Evolutionary conservation across 1,140 invertebrate genomes (phyloP), one percentile per base, ranked within the genome.

Genomic region (Aphelenchoides avenae): DNA sequence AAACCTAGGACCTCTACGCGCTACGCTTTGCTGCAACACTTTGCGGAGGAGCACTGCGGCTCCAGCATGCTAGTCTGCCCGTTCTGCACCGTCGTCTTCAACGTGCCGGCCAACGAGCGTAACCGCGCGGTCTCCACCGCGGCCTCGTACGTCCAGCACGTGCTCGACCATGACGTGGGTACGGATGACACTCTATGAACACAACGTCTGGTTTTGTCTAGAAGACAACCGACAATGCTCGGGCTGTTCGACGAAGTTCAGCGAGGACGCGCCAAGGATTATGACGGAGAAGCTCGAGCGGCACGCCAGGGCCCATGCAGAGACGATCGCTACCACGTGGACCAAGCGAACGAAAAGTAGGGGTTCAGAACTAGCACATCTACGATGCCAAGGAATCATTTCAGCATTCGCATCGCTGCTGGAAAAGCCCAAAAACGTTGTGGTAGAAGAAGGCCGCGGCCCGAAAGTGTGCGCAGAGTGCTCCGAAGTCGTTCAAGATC

Each of bases 141-240:
- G 29, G 56, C 51, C 26, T 24, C 6, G 11, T 57, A 57, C 30
- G 54, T 57, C 9, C 31, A 55, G 29, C 54, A 57, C 26, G 36
- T 57, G 20, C 37, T 52, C n/a, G 51, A 55, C 27, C 54, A 57
- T 41, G 52, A 31, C 13, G 20, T 15, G n/a, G 46, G 52, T 55
- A 52, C 36, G 15, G 18, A 41, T 24, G 9, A n/a, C 2, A 2
- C 5, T 52, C 20, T 48, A 41, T 9, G 5, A 51, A 30, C 5
- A 9, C 18, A 20, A 40, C 18, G 1, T 22, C 33, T 6, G 24
- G 22, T 24, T 31, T 24, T 26, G 31, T 11, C 37, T 27, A 54
- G 18, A 39, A n/a, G 36, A 29, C 20, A 20, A 22, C 20, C 15
- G 37, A 0, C 34, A 50, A 31, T 54, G 52, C 36, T 36, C 39